These are phyloP conservation scores for Hyppa rectilinea DNA, from an alignment of 2,888 invertebrate species.

Conservation along the genomic window DNA sequence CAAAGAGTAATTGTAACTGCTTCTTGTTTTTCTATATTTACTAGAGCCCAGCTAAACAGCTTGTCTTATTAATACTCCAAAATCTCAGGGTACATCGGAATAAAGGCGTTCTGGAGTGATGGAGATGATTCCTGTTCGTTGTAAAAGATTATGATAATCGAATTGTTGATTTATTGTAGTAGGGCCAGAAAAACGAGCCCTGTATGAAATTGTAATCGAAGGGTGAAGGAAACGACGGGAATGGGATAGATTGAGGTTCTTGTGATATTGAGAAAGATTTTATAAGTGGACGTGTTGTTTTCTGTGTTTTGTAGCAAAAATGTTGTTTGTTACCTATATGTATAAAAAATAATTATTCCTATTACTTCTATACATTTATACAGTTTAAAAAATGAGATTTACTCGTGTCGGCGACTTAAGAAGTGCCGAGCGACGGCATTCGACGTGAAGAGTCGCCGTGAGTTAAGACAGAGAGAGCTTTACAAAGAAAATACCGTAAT, in stretches of 20 bases:
- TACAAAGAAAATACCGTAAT: slow-evolving; percentile 57
- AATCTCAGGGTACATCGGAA: slow-evolving; percentile 42
- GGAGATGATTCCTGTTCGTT: slow-evolving; percentile 63
- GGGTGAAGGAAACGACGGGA: neutral
- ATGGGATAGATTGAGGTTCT: slow-evolving; percentile 14
- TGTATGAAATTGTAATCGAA: slow-evolving; percentile 32
- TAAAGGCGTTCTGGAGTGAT: slow-evolving; percentile 60
- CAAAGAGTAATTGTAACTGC: neutral
- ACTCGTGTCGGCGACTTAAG: slow-evolving; percentile 26
- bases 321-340: neutral
- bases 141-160: slow-evolving; percentile 70
- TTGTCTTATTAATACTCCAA: slow-evolving; percentile 41
- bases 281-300: neutral
- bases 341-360: neutral
- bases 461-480: slow-evolving; percentile 48
- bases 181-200: slow-evolving; percentile 19
- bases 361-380: slow-evolving; percentile 22
- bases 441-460: slow-evolving; percentile 54
- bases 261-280: neutral
- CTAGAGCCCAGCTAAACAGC: neutral
- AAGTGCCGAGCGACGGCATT: slow-evolving; percentile 35
- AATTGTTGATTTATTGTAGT: slow-evolving; percentile 67
- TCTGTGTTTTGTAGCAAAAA: neutral
- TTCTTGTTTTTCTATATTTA: neutral
- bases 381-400: slow-evolving; percentile 33